Evolutionary conservation across 2,113 vertebrate genomes (phyloP).

Genomic region (Passerina amoena): DNA sequence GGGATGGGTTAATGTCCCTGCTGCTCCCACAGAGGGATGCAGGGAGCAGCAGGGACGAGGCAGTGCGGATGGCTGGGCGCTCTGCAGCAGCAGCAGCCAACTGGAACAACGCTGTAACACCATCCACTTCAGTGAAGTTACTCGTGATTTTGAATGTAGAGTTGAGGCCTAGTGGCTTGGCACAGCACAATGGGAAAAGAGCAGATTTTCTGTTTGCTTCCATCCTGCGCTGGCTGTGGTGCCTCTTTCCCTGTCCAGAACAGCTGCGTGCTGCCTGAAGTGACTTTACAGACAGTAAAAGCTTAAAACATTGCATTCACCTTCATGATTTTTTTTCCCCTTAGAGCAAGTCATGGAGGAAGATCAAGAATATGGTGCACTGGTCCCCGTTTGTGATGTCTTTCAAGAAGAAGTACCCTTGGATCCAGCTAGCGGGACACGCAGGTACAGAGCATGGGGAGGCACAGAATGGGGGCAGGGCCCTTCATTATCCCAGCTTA

Average conservation of each 20-base stretch:
- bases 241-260: background rate
- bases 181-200: conserved; percentile 19
- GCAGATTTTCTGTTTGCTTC: conserved; percentile 32
- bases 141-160: background rate
- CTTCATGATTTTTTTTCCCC: background rate
- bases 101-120: background rate
- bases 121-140: background rate
- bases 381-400: conserved; percentile 99
- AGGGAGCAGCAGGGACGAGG: background rate
- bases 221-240: background rate
- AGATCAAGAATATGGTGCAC: conserved; percentile 99
- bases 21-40: background rate
- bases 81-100: background rate
- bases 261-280: background rate
- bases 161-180: background rate
- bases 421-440: conserved; percentile 96
- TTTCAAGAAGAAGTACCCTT: conserved; percentile 99
- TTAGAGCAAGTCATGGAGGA: conserved; percentile 97
- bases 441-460: conserved; percentile 78
- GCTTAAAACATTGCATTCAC: background rate
- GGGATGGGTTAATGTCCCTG: background rate
- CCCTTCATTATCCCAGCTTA: background rate
- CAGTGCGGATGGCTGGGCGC: background rate
- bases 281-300: background rate
- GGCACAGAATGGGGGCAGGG: background rate